Conservation (phyloP, 2,888 invertebrate species). For the Melanostoma scalare region DNA sequence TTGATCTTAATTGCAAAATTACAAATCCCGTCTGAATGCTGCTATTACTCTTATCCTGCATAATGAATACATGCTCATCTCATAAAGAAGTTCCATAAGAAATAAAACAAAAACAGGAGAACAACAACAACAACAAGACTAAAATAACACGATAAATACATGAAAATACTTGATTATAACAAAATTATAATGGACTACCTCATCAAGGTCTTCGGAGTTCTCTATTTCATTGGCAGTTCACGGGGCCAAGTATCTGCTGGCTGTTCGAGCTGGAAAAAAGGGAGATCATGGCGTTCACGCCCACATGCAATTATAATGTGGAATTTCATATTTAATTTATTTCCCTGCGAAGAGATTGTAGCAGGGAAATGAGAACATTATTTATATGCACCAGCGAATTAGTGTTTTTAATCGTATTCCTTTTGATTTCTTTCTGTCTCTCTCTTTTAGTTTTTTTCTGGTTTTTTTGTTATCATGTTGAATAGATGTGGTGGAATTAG, state of each 20-base stretch:
- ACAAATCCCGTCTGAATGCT: constrained; percentile 52
- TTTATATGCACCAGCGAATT: constrained; percentile 70
- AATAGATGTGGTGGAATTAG: constrained; percentile 37
- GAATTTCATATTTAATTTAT: constrained; percentile 72
- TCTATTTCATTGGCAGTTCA: constrained; percentile 62
- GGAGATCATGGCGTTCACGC: constrained; percentile 67
- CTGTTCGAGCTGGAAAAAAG: constrained; percentile 38
- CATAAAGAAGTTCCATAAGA: constrained; percentile 27
- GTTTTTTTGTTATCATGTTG: not conserved
- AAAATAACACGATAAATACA: constrained; percentile 36
- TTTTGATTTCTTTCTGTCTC: constrained; percentile 45
- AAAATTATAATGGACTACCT: constrained; percentile 69
- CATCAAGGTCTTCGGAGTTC: constrained; percentile 57
- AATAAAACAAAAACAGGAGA: not conserved
- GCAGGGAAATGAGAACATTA: constrained; percentile 70
- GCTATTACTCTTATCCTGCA: constrained; percentile 36
- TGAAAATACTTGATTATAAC: constrained; percentile 67
- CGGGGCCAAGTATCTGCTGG: constrained; percentile 52
- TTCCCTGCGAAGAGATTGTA: constrained; percentile 58
- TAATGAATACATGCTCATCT: constrained; percentile 34
- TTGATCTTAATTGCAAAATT: constrained; percentile 64
- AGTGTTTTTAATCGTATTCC: constrained; percentile 62
- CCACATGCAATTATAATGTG: constrained; percentile 73
- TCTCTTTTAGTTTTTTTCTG: constrained; percentile 9
- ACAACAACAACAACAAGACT: not conserved